Conservation (phyloP, 2,113 vertebrate genomes). For the Hippotragus niger region DNA sequence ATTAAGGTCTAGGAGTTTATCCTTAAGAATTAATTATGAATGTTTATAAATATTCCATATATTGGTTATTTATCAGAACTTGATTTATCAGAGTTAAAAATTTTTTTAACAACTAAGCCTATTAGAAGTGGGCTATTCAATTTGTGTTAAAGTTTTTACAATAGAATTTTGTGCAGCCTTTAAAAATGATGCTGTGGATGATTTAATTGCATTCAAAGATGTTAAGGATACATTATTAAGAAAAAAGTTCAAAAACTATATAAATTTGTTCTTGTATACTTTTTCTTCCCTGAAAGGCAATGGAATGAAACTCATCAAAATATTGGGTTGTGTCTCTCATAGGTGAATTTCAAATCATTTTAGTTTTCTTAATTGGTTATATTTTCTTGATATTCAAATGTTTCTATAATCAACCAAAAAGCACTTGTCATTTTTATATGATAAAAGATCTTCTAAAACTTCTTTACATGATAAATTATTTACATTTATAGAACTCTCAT, state of each 20-base stretch:
- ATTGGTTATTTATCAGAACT: background rate
- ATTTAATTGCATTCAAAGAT: background rate
- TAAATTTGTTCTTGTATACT: background rate
- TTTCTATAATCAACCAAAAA: background rate
- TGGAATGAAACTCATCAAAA: background rate
- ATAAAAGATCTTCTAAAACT: background rate
- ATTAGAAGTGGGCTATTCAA: background rate
- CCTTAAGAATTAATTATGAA: background rate
- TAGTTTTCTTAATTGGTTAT: background rate
- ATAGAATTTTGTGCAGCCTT: background rate
- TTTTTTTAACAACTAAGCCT: background rate
- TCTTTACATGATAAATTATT: background rate
- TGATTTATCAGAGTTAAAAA: background rate
- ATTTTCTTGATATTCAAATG: background rate
- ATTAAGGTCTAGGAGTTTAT: background rate
- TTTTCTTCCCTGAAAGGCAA: background rate
- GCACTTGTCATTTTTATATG: background rate
- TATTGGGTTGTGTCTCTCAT: background rate
- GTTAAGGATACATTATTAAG: background rate
- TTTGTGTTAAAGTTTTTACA: background rate
- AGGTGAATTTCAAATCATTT: background rate
- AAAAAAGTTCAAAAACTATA: background rate
- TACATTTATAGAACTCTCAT: background rate
- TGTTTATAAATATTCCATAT: constrained; percentile 18
- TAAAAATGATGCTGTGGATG: background rate